These are phyloP conservation scores for Ceratosolen solmsi DNA, from an alignment of 1,140 invertebrate species.

Conservation along the genomic window DNA sequence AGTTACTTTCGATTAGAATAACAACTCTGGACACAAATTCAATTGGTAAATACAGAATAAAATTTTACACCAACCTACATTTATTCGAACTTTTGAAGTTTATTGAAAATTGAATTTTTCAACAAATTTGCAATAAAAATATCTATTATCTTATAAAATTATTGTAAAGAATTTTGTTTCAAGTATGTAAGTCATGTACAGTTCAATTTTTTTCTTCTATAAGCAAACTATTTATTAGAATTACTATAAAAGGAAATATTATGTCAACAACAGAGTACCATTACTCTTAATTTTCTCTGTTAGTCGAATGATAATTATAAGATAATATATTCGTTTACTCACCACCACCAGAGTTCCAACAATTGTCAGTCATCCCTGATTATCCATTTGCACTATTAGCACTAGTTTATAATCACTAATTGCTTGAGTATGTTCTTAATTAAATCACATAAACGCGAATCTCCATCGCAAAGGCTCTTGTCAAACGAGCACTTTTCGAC, in stretches of 20 bases:
- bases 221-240: neutral
- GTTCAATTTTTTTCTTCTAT: neutral
- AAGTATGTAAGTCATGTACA: too few relatives aligned
- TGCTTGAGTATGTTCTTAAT: conserved; percentile 32
- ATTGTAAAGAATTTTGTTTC: too few relatives aligned
- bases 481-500: conserved; percentile 26
- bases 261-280: conserved; percentile 48
- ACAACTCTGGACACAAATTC: too few relatives aligned
- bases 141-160: too few relatives aligned
- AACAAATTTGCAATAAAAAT: too few relatives aligned
- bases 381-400: conserved; percentile 72
- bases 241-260: neutral
- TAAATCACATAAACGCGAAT: conserved; percentile 47
- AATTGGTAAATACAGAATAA: too few relatives aligned
- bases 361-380: conserved; percentile 78
- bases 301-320: conserved; percentile 1
- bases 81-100: too few relatives aligned
- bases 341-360: conserved; percentile 79
- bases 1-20: too few relatives aligned
- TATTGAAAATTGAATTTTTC: too few relatives aligned
- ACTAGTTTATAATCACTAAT: conserved; percentile 57
- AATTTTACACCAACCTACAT: too few relatives aligned
- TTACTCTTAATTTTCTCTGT: conserved; percentile 35
- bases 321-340: conserved; percentile 62
- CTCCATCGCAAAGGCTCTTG: conserved; percentile 33